Conservation (phyloP, 2,797 vertebrate genomes). For the Anas capensis region DNA sequence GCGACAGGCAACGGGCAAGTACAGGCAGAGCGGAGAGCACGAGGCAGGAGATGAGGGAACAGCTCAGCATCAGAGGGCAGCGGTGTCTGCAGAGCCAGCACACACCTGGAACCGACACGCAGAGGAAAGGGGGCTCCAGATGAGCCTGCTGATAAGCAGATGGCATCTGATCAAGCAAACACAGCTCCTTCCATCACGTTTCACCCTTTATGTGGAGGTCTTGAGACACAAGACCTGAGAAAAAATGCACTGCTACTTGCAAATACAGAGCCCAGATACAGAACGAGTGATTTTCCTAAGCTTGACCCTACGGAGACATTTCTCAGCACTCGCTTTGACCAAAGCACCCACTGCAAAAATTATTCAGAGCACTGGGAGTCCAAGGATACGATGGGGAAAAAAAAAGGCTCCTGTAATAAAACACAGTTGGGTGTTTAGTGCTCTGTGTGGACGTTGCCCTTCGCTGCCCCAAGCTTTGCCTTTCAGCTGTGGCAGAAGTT, state of each 20-base stretch:
- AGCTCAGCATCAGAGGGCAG: neutral
- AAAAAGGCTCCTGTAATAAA: neutral
- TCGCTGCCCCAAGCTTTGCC: neutral
- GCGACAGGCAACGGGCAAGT: conserved; percentile 16
- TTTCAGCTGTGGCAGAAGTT: neutral
- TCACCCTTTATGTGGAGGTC: neutral
- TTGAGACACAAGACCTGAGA: no score
- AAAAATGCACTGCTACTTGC: neutral
- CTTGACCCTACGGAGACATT: neutral
- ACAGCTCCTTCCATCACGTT: neutral
- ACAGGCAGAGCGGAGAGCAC: neutral
- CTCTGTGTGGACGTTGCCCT: neutral
- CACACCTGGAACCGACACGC: neutral
- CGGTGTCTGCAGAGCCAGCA: neutral
- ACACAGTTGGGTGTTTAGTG: neutral
- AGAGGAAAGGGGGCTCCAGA: neutral
- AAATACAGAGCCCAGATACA: fast-evolving
- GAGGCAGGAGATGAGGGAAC: neutral
- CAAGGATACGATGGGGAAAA: neutral
- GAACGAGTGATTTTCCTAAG: neutral
- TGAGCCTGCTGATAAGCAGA: neutral
- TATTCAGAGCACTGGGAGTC: neutral
- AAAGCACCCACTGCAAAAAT: neutral
- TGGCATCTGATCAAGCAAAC: neutral
- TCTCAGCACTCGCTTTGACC: neutral